Base-by-base conservation (phyloP, 2,113 vertebrate genomes). In the Anarhynchus alexandrinus region DNA sequence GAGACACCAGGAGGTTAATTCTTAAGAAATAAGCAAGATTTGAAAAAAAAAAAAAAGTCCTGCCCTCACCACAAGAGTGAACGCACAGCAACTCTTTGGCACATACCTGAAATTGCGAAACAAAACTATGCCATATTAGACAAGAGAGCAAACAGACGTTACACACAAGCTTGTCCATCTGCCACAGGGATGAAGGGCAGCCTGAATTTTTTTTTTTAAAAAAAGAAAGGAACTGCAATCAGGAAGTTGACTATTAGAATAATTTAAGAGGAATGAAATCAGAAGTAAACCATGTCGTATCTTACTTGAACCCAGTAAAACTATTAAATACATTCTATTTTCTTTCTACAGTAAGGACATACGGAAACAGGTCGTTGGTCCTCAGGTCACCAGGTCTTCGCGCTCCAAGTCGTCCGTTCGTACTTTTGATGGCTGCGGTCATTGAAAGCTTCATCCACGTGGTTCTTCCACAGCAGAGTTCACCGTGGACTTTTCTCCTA, bases 251-350 rank as follows among this genome's bases (percentile, higher is more conserved):
- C 52, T 51, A 15, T 58, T 66, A 89, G 17, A 97, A 91, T 90
- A 96, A 95, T 51, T 96, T 95, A 95, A 85, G 64, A 96, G 85
- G 82, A 89, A 96, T 88, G 64, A 85, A 91, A 87, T 51, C 74
- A 90, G 71, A 87, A 95, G 58, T 72, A 87, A 94, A 80, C 89
- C 59, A 26, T 55, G 45, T 80, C 1, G 2, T 64, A 30, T 62
- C 66, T 80, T 73, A 72, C 66, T 90, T 88, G 77, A 96, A 64
- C 51, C 1, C 21, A 74, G 74, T 23, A 88, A 92, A 84, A 94
- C 90, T 81, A 88, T 54, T 67, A 82, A 88, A 90, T 76, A 93
- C 67, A 66, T 73, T 29, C 79, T 72, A 30, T 70, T 67, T 95
- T 65, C 76, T 64, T 80, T 58, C 90, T 94, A 59, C 67, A 59